Evolutionary conservation across 2,797 vertebrate species (phyloP).

Genomic region (Morus bassanus): DNA sequence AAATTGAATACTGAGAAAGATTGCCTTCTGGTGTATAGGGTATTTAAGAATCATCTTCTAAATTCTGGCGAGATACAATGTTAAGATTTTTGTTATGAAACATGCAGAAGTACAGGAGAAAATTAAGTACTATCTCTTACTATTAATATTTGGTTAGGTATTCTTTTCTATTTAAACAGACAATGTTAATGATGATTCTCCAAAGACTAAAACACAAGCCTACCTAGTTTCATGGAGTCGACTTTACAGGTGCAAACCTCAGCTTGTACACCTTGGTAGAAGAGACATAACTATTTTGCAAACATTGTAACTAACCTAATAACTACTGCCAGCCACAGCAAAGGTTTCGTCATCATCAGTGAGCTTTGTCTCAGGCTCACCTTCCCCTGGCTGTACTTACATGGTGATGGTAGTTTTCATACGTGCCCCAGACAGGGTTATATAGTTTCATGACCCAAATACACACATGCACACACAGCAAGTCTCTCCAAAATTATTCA

Average conservation of each 20-base stretch:
- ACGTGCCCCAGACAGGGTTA: background rate
- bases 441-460: background rate
- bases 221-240: background rate
- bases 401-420: background rate
- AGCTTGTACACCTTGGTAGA: background rate
- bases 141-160: background rate
- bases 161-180: background rate
- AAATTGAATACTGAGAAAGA: background rate
- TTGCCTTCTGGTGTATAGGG: background rate
- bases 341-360: background rate
- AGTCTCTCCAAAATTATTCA: background rate
- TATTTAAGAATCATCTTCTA: background rate
- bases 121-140: background rate
- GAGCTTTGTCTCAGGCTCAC: background rate
- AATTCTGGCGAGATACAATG: background rate
- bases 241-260: background rate
- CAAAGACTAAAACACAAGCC: background rate
- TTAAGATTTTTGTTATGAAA: background rate
- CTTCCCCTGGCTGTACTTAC: background rate
- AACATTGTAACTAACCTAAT: background rate
- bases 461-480: background rate
- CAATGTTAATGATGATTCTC: background rate
- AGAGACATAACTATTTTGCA: background rate
- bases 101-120: background rate
- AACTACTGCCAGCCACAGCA: background rate